Evolutionary conservation across 2,113 vertebrate genomes (phyloP).

Genomic region (Promerops cafer): DNA sequence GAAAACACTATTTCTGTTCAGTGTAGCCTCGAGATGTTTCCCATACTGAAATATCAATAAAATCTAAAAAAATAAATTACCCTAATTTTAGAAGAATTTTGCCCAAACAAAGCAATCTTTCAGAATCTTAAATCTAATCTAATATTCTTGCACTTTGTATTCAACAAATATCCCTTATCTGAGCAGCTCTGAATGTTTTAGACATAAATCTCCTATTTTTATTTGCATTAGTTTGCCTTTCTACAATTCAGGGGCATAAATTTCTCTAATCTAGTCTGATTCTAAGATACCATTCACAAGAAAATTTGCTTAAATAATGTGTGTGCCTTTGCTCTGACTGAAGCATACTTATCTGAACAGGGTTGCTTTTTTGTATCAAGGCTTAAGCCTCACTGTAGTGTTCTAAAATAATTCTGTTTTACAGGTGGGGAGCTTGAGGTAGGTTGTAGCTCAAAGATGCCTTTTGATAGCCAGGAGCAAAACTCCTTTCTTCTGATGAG

Average conservation of each 20-base stretch:
- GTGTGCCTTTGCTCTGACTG: not conserved
- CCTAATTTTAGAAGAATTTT: not conserved
- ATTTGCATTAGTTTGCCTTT: not conserved
- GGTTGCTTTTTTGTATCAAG: not conserved
- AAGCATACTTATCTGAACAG: not conserved
- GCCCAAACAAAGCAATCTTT: not conserved
- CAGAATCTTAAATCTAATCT: not conserved
- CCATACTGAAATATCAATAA: not conserved
- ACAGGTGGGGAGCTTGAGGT: not conserved
- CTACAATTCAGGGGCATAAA: not conserved
- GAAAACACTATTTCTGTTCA: not conserved
- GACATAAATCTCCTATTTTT: not conserved
- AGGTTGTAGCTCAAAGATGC: not conserved
- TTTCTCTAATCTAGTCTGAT: not conserved
- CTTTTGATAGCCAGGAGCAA: not conserved
- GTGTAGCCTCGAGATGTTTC: not conserved
- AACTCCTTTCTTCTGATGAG: not conserved
- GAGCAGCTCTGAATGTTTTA: not conserved
- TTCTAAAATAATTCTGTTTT: not conserved
- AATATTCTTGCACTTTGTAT: not conserved
- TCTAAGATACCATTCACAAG: not conserved
- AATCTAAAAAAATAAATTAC: not conserved
- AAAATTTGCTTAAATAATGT: not conserved
- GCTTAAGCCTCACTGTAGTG: not conserved
- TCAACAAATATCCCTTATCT: not conserved